Percentiles rank a stretch among this genome's conserved stretches.
Conservation (phyloP, 2,888 invertebrate genomes). For the Dryobota labecula region DNA sequence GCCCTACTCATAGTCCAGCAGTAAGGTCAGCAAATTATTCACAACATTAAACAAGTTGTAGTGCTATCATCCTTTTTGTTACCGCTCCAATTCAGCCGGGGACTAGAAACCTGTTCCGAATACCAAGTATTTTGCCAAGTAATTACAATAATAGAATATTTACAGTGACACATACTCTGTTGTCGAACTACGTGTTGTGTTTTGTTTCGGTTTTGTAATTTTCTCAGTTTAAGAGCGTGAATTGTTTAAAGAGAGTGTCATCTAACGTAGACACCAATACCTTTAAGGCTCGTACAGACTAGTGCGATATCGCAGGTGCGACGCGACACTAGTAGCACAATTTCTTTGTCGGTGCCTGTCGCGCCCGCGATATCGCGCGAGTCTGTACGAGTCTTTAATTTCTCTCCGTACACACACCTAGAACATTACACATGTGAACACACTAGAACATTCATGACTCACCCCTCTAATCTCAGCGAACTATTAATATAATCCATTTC, state of each 20-base stretch:
- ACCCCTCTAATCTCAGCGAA: background rate
- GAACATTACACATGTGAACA: no score
- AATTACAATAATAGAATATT: constrained; percentile 40
- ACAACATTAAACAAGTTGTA: background rate
- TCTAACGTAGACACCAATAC: background rate
- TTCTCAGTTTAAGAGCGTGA: background rate
- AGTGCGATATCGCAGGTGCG: no score
- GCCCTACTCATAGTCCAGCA: background rate
- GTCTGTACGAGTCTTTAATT: no score
- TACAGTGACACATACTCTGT: constrained; percentile 26
- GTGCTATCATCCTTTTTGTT: constrained; percentile 23
- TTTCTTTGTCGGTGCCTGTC: no score
- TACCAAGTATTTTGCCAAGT: constrained; percentile 27
- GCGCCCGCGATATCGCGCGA: no score
- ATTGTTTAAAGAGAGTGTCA: background rate
- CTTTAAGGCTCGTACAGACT: no score
- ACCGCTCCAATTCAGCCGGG: constrained; percentile 3
- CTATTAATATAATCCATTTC: background rate
- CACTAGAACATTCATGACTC: no score
- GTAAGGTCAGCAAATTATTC: constrained; percentile 30
- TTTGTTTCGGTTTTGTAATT: constrained; percentile 14
- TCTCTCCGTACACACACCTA: no score
- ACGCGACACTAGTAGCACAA: no score
- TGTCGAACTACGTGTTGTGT: constrained; percentile 31
- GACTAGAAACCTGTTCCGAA: constrained; percentile 21